phyloP scores from a whole-genome alignment of 2,797 vertebrate genomes.

The Trichosurus vulpecula region DNA sequence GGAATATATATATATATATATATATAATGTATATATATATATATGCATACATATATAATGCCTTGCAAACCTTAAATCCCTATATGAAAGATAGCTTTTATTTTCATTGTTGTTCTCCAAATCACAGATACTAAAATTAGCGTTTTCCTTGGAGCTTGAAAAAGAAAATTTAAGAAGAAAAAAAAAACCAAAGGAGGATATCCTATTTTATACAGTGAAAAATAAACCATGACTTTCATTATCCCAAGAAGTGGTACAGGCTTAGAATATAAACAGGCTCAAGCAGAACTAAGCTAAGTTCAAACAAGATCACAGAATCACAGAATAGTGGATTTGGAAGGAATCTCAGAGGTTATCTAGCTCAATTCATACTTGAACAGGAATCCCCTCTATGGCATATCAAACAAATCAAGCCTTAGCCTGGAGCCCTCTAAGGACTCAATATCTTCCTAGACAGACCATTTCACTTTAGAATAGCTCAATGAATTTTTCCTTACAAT shows the following conservation, averaged over 20 bases:
- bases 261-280: background rate
- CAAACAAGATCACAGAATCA: background rate
- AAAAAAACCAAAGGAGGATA: background rate
- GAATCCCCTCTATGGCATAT: background rate
- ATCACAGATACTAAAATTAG: background rate
- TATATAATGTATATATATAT: too few species aligned
- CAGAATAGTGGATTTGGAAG: background rate
- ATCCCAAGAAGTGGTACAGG: background rate
- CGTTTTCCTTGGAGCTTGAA: background rate
- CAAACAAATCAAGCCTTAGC: background rate
- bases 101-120: background rate
- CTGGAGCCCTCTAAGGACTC: background rate
- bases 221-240: background rate
- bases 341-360: background rate
- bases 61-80: background rate
- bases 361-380: background rate
- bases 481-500: background rate
- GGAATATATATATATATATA: too few species aligned
- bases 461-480: background rate
- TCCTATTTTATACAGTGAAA: background rate
- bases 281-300: background rate
- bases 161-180: background rate
- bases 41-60: background rate
- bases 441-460: background rate
- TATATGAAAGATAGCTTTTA: background rate